Evolutionary conservation across 1,140 invertebrate species (phyloP).

Genomic region (Tetragonula clypearis): DNA sequence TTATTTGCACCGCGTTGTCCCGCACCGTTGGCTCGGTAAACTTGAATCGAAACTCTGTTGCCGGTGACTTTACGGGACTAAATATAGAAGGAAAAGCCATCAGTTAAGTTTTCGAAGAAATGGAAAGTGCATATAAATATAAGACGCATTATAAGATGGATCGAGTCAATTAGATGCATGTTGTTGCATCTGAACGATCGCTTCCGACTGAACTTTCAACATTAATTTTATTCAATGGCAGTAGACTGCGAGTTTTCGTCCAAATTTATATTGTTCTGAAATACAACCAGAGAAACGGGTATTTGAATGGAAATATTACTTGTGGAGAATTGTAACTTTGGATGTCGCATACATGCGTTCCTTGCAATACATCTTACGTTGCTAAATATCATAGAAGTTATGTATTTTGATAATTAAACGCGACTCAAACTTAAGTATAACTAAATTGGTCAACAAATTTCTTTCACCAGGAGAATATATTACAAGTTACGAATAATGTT

Average conservation of each 20-base stretch:
- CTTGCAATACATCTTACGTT: no score
- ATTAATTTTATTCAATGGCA: background rate
- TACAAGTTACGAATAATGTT: no score
- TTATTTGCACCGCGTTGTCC: conserved; percentile 95
- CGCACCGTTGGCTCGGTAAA: conserved; percentile 93
- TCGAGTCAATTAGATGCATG: background rate
- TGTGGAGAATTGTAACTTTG: background rate
- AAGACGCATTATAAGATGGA: background rate
- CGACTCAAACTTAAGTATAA: no score
- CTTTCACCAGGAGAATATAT: no score
- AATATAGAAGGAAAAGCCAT: conserved; percentile 48
- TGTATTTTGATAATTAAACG: no score
- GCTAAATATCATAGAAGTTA: no score
- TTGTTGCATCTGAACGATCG: background rate
- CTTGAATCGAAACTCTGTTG: conserved; percentile 87
- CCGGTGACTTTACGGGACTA: conserved; percentile 78
- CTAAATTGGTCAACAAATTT: no score
- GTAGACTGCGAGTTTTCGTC: background rate
- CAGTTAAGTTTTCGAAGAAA: conserved; percentile 49
- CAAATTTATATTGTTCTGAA: background rate
- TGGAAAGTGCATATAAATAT: background rate
- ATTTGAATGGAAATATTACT: background rate
- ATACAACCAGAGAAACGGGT: background rate
- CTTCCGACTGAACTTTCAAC: background rate
- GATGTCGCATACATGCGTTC: background rate